Evolutionary conservation across 2,888 invertebrate species (phyloP), one percentile per base, ranked within the genome.

Genomic region (Mesochorus sp.): DNA sequence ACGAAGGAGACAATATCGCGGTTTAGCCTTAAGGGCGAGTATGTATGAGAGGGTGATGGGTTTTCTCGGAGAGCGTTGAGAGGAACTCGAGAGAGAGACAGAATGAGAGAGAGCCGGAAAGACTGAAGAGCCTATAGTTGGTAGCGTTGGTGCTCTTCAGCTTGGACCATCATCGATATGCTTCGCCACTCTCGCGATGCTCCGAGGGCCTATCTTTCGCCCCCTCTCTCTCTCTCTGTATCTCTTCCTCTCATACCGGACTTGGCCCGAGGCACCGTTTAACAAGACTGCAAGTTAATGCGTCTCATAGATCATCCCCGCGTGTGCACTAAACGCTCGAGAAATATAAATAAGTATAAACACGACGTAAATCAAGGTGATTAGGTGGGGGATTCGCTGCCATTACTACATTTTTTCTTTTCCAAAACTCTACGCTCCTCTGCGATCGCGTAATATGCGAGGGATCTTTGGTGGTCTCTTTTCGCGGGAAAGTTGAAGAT

Each of bases 221-320:
- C 12, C 34, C 67, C 37, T 61, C 57, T 55, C 44, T 1, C 34
- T 26, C 42, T 28, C 42, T 19, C 10, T 53, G 24, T 51, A n/a
- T 37, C 3, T 24, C 26, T 59, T 34, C 5, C 51, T 51, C 19
- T 10, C 31, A 57, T 61, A 47, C 37, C 47, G 47, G 34, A 39
- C 66, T 47, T 57, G 81, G 84, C 88, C 85, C 77, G 83, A 82
- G 89, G 89, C 89, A 83, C 84, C 88, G 88, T 89, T 90, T 90
- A 90, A 90, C 90, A 89, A 89, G 90, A 90, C 89, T 86, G 87
- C 79, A 77, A 85, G 88, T 90, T 90, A 90, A 90, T 90, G 88
- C 85, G 88, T 85, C 88, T 86, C 89, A 86, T 90, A 90, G 88
- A 90, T 90, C 90, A 89, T 88, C 82, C 80, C 83, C 82, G 79